Base-by-base conservation (phyloP, 1,140 invertebrate species). In the Atta cephalotes region DNA sequence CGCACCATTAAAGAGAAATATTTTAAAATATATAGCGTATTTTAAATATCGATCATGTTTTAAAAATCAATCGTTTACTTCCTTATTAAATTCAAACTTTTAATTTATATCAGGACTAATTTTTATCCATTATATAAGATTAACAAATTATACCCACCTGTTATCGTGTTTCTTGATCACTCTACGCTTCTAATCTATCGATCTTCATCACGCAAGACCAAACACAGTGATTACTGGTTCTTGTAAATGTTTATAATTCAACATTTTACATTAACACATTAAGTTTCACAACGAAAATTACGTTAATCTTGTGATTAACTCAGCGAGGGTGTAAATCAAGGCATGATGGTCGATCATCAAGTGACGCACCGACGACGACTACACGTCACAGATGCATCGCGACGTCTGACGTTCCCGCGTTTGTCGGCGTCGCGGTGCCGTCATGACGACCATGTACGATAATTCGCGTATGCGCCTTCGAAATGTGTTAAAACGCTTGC, bases 391-490 rank as follows among this genome's bases (percentile, higher is more conserved):
- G 89, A 85, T 63, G 71, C 90, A 77, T 91, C 90, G 90, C 91
- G 87, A 89, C 91, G 90, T 90, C 88, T 89, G 87, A 87, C 85
- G 85, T 91, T 91, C 91, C 87, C 89, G 89, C 89, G 89, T 87
- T 63, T 71, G 66, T 79, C 79, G 71, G 80, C 85, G 87, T 89
- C 84, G 72, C 56, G 65, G 14, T 56, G 51, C 35, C 63, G 71
- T 63, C 66, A 76, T 90, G 87, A 71, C 79, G 63, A 93, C 92
- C 35, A 60, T 21, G 63, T 82, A 86, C 60, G 84, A 88, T 87
- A 89, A 70, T 49, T n/a, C 39, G 81, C 88, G 51, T 90, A 76
- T 77, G 88, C 85, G 72, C 70, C 9, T 6, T 78, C 14, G 25
- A 63, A 35, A 31, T 56, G 3, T n/a, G 56, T 28, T n/a, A 51